Evolutionary conservation across 2,113 vertebrate species (phyloP).

Genomic region (Thalassarche chlororhynchos): DNA sequence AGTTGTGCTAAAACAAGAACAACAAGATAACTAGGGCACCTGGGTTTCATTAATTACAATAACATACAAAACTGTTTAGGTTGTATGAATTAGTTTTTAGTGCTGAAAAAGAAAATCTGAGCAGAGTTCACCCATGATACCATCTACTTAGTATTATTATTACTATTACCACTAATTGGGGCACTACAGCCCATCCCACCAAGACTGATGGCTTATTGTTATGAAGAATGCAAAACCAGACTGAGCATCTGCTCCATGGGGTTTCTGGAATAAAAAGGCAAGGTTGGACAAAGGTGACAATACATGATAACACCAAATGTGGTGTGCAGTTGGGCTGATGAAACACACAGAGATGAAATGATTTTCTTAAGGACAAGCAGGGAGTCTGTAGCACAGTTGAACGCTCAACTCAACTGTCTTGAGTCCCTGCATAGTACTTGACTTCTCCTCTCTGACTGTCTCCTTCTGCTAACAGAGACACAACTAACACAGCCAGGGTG

Average conservation of each 20-base stretch:
- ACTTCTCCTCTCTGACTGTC: neutral
- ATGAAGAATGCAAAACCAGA: neutral
- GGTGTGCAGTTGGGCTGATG: neutral
- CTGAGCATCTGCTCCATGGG: neutral
- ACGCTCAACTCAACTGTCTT: neutral
- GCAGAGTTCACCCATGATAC: neutral
- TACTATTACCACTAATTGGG: neutral
- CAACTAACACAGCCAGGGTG: neutral
- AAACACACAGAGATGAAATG: neutral
- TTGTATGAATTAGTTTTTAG: neutral
- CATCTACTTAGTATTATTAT: neutral
- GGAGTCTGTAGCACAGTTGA: neutral
- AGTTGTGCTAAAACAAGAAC: constrained; percentile 12
- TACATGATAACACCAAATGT: neutral
- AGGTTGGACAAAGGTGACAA: neutral
- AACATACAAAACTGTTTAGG: constrained; percentile 1
- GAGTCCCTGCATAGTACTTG: neutral
- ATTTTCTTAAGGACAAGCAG: neutral
- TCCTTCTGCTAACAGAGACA: neutral
- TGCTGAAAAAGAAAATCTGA: neutral
- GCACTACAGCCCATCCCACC: neutral
- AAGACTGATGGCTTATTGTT: neutral
- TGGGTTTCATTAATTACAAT: constrained; percentile 44
- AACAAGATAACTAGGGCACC: constrained; percentile 8
- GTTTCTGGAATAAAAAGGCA: neutral